phyloP scores from a whole-genome alignment of 2,797 vertebrate species.

The Ataeniobius toweri region DNA sequence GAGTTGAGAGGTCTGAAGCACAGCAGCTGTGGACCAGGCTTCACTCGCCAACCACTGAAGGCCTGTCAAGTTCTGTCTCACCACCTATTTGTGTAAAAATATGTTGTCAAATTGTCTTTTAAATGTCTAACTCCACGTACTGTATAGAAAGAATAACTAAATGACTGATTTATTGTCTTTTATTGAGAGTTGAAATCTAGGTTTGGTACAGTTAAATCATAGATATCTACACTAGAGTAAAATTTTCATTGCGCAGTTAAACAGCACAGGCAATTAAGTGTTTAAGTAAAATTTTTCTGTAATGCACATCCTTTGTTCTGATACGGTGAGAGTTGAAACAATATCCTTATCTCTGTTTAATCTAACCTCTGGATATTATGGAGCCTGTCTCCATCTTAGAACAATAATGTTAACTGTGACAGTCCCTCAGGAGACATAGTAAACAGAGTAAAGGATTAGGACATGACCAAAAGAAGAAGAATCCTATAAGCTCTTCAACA shows the following conservation, averaged over 20 bases:
- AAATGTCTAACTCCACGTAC: background rate
- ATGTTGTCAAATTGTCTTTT: background rate
- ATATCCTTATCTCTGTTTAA: background rate
- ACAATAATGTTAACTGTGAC: background rate
- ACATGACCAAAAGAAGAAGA: background rate
- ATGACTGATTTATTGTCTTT: background rate
- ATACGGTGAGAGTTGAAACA: background rate
- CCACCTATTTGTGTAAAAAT: constrained; percentile 46
- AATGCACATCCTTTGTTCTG: background rate
- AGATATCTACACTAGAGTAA: too few relatives aligned
- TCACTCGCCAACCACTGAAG: constrained; percentile 68
- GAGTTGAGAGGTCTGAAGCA: constrained; percentile 51
- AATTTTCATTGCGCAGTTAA: background rate
- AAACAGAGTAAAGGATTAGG: background rate
- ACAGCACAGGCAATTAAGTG: background rate
- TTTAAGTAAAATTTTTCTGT: background rate
- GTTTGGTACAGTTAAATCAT: background rate
- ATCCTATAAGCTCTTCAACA: background rate
- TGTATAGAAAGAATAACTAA: background rate
- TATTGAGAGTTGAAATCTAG: background rate
- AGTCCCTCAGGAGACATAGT: background rate
- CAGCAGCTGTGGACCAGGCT: constrained; percentile 53
- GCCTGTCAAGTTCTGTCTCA: constrained; percentile 62
- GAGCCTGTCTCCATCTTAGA: background rate
- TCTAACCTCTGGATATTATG: background rate